Evolutionary conservation across 2,888 invertebrate genomes (phyloP).

Genomic region (Ctenicera cuprea): DNA sequence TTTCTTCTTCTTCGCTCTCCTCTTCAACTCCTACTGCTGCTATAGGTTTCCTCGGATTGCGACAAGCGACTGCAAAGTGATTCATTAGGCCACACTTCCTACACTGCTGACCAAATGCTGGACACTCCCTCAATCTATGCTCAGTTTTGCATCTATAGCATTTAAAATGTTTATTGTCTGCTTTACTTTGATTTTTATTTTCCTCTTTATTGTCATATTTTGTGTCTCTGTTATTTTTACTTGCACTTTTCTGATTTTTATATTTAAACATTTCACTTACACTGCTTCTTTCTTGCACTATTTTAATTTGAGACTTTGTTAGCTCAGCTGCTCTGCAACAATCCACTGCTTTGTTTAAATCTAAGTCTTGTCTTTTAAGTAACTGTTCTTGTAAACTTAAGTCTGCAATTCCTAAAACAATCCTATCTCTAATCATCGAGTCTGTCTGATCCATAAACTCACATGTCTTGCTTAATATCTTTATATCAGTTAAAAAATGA

Average conservation of each 20-base stretch:
- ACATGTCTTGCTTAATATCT: background rate
- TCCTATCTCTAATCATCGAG: background rate
- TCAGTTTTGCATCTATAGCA: background rate
- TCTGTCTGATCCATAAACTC: background rate
- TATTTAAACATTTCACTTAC: background rate
- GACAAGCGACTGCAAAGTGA: too few relatives aligned
- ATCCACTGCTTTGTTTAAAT: background rate
- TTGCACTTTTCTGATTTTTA: background rate
- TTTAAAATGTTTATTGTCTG: background rate
- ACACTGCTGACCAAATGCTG: background rate
- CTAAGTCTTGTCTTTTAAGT: background rate
- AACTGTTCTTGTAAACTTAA: background rate
- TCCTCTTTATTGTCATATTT: background rate
- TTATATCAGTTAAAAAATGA: background rate
- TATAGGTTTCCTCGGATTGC: too few relatives aligned
- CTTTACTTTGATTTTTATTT: background rate
- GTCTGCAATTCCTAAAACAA: background rate
- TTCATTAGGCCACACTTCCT: background rate
- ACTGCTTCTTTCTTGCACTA: background rate
- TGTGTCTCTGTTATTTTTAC: background rate
- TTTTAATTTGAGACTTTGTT: background rate
- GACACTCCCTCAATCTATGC: background rate
- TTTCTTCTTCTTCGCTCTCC: background rate
- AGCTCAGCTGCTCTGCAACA: background rate
- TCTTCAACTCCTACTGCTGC: background rate